Evolutionary conservation across 1,140 invertebrate genomes (phyloP).

Genomic region (Bombus soroeensis): DNA sequence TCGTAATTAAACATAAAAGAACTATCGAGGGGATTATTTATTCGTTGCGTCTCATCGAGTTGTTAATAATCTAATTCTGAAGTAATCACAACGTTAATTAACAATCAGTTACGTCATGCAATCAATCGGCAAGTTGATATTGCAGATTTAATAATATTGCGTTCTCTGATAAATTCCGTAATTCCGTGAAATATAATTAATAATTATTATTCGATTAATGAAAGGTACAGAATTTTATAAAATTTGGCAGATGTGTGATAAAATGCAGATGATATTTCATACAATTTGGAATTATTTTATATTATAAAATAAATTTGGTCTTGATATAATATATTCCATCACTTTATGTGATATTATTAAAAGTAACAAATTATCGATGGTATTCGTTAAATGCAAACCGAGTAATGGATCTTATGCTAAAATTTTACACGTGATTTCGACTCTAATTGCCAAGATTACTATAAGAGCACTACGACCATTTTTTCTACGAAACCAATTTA

Average conservation of each 20-base stretch:
- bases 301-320: no score
- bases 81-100: background rate
- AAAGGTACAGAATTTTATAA: background rate
- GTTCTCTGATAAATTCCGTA: background rate
- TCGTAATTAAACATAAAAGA: background rate
- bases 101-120: background rate
- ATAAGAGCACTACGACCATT: no score
- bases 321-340: no score
- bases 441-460: background rate
- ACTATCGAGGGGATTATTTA: background rate
- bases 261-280: no score
- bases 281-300: no score
- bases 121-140: background rate
- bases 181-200: background rate
- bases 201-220: background rate
- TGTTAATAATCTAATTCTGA: background rate
- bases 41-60: background rate
- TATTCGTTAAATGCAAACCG: no score
- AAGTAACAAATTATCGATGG: no score
- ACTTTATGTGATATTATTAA: no score
- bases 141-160: no score
- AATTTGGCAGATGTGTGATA: background rate
- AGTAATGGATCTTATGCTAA: background rate
- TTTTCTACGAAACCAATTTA: slow-evolving; percentile 11
- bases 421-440: background rate